Conservation (phyloP, 2,888 invertebrate genomes). For the Exephanes ischioxanthus region DNA sequence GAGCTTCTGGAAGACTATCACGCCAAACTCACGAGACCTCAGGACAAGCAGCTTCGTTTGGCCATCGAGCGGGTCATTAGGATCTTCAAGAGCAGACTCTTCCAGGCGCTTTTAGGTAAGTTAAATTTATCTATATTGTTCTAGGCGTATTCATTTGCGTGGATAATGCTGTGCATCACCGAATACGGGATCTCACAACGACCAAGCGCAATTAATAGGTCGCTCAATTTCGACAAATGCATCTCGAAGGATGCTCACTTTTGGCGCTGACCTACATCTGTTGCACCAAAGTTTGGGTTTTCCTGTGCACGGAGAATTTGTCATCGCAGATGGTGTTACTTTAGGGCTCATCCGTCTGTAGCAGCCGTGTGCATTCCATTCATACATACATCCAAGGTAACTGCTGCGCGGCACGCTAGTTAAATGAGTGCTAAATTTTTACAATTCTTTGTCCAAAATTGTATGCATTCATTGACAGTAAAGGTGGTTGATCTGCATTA, state of each 20-base stretch:
- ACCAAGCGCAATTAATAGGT: not conserved
- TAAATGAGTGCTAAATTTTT: no score
- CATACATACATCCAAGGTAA: no score
- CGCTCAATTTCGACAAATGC: not conserved
- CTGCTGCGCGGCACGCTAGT: no score
- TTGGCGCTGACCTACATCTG: conserved; percentile 11
- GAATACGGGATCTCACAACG: not conserved
- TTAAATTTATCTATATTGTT: conserved; percentile 70
- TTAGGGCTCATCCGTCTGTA: no score
- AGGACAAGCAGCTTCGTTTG: conserved; percentile 97
- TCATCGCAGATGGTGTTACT: conserved; percentile 39
- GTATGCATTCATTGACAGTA: no score
- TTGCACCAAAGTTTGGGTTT: conserved; percentile 16
- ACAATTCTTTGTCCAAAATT: no score
- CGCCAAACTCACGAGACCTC: conserved; percentile 95
- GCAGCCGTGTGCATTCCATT: no score
- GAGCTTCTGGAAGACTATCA: conserved; percentile 99
- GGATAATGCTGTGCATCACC: not conserved
- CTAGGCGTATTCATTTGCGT: not conserved
- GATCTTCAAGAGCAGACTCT: conserved; percentile 98
- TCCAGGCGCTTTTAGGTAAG: conserved; percentile 98
- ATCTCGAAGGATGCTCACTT: not conserved
- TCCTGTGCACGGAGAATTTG: conserved; percentile 29
- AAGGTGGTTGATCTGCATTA: no score
- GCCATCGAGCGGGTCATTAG: conserved; percentile 99